phyloP scores from a whole-genome alignment of 2,888 invertebrate genomes.

The Nemotelus pantherinus region DNA sequence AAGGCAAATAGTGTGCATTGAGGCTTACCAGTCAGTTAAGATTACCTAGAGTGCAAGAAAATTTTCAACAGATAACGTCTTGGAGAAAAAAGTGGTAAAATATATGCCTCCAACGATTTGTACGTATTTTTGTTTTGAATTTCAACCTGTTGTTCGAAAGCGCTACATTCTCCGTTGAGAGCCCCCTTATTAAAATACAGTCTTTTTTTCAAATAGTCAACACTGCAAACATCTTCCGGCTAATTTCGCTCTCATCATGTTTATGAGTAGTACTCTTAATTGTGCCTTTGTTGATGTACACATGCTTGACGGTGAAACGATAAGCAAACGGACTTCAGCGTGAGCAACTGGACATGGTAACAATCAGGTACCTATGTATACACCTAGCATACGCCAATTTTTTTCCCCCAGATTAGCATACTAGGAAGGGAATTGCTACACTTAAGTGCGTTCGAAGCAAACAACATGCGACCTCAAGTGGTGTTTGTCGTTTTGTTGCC shows the following conservation, averaged over 20 bases:
- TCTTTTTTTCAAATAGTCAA: constrained; percentile 13
- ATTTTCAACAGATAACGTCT: background rate
- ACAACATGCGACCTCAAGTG: constrained; percentile 28
- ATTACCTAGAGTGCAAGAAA: background rate
- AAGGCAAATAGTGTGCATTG: background rate
- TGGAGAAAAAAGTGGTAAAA: no score
- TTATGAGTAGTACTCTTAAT: constrained; percentile 44
- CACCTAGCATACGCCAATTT: constrained; percentile 30
- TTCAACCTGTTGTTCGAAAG: background rate
- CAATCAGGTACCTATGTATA: background rate
- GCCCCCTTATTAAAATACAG: background rate
- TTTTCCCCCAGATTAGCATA: constrained; percentile 36
- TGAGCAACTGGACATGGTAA: constrained; percentile 2
- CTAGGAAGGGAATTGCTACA: constrained; percentile 33
- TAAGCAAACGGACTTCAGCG: background rate
- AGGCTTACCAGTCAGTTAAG: background rate
- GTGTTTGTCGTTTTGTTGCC: constrained; percentile 32
- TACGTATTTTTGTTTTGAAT: no score
- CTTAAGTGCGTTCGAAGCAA: constrained; percentile 38
- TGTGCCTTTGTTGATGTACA: constrained; percentile 37
- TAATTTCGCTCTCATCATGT: constrained; percentile 42
- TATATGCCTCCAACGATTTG: no score
- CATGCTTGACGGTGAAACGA: background rate
- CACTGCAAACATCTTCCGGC: constrained; percentile 40
- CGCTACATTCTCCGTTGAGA: background rate